A percentile compares a stretch with the other conserved stretches of the same genome.
phyloP scores from a whole-genome alignment of 2,888 invertebrate genomes.

The Cantharis nigra region DNA sequence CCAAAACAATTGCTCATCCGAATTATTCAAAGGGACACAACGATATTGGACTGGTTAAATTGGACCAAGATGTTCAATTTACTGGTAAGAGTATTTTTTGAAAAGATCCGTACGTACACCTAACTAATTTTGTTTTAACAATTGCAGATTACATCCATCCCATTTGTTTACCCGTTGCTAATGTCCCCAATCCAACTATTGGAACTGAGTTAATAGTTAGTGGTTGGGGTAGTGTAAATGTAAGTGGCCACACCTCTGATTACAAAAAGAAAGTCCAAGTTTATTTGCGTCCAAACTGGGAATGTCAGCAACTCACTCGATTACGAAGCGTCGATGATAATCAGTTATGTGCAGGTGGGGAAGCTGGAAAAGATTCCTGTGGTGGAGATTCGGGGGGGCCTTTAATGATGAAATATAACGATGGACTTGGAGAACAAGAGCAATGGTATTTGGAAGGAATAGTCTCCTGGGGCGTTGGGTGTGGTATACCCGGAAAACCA shows the following conservation, averaged over 20 bases:
- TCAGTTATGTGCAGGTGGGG: constrained; percentile 66
- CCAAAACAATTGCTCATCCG: neutral
- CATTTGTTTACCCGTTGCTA: neutral
- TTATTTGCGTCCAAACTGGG: neutral
- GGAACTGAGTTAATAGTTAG: neutral
- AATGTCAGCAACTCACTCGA: neutral
- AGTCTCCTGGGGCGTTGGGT: constrained; percentile 62
- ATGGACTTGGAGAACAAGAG: constrained; percentile 41
- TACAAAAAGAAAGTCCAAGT: constrained; percentile 35
- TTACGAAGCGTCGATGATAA: constrained; percentile 50
- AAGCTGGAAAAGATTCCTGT: constrained; percentile 62
- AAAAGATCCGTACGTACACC: neutral
- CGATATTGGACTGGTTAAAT: neutral
- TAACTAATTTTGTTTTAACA: too few species aligned
- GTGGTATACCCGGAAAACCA: constrained; percentile 54
- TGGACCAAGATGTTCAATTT: neutral
- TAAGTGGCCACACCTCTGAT: constrained; percentile 56
- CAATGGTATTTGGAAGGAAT: constrained; percentile 48
- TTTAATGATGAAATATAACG: constrained; percentile 47
- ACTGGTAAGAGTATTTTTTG: neutral
- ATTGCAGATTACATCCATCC: neutral
- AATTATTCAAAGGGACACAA: neutral
- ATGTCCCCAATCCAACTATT: neutral
- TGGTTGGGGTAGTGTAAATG: constrained; percentile 26
- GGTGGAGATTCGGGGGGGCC: constrained; percentile 64